Conservation (phyloP, 2,113 vertebrate species). For the Melanerpes aurifrons region DNA sequence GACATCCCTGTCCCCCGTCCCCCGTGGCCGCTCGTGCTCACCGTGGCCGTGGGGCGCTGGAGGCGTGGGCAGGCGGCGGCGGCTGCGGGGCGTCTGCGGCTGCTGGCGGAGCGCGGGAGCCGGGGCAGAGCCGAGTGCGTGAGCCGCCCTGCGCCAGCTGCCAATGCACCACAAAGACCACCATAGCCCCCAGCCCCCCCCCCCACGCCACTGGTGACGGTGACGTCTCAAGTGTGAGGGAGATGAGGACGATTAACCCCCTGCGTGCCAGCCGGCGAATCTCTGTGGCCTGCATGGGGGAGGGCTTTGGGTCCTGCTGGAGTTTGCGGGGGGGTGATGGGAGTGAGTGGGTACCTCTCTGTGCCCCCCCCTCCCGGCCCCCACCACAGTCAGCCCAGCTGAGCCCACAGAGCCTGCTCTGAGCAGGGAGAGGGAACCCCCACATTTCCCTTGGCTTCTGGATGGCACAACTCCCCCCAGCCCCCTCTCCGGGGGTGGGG, state of each 20-base stretch:
- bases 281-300: background rate
- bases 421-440: background rate
- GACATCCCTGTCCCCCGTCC: background rate
- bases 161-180: constrained; percentile 70
- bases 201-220: constrained; percentile 64
- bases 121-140: background rate
- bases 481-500: background rate
- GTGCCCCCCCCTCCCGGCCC: no score
- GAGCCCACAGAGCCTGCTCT: rapidly evolving
- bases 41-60: constrained; percentile 7
- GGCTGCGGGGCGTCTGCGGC: background rate
- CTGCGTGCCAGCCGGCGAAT: background rate
- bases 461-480: rapidly evolving
- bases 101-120: background rate
- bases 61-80: background rate
- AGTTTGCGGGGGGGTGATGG: background rate
- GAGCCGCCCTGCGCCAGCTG: constrained; percentile 51
- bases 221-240: constrained; percentile 68
- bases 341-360: background rate
- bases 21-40: constrained; percentile 26
- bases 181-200: constrained; percentile 46
- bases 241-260: constrained; percentile 69
- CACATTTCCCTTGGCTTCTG: background rate
- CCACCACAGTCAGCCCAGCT: rapidly evolving
- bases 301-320: background rate